Evolutionary conservation across 2,797 vertebrate genomes (phyloP), one percentile per base, ranked within the genome.

Genomic region (Podarcis siculus): DNA sequence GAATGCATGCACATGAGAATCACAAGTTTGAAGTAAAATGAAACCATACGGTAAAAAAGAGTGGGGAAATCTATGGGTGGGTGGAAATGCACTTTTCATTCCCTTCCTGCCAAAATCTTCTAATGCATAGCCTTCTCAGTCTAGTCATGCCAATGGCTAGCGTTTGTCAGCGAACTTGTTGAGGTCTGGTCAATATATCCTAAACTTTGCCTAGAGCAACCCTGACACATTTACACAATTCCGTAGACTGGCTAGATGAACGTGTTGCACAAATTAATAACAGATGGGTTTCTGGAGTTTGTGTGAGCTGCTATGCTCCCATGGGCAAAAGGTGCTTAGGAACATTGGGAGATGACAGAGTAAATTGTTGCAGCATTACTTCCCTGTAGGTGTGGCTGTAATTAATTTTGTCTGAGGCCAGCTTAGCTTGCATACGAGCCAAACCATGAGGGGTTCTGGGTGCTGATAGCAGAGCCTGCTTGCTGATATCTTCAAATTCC

Each of bases 331-430:
- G 39, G 58, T 64, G 39, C 55, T 45, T 79, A 39, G 58, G 58
- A 75, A 4, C 58, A 73, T 15, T 75, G 27, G 55, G 32, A 67
- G 13, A 17, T 82, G 73, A 82, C 79, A 77, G 25, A 49, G 55
- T 66, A 83, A 27, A 37, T 64, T 67, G 75, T 80, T 83, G 35
- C 58, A 79, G 55, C n/a, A 55, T 8, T 17, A 83, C 55, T 75
- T 66, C 21, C 58, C 76, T 73, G 23, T 73, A 80, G 39, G 32
- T 87, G 81, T 75, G 67, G 82, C 37, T 67, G 27, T 73, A 83
- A 87, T 79, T 84, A 73, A 84, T 79, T 83, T 73, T 84, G n/a
- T 79, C 85, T 79, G 42, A 73, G 71, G 64, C 71, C 55, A 79
- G 61, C 17, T 77, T 49, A 42, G 39, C 23, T 32, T 49, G 12